phyloP scores from a whole-genome alignment of 1,140 invertebrate genomes.

The Orussus abietinus region DNA sequence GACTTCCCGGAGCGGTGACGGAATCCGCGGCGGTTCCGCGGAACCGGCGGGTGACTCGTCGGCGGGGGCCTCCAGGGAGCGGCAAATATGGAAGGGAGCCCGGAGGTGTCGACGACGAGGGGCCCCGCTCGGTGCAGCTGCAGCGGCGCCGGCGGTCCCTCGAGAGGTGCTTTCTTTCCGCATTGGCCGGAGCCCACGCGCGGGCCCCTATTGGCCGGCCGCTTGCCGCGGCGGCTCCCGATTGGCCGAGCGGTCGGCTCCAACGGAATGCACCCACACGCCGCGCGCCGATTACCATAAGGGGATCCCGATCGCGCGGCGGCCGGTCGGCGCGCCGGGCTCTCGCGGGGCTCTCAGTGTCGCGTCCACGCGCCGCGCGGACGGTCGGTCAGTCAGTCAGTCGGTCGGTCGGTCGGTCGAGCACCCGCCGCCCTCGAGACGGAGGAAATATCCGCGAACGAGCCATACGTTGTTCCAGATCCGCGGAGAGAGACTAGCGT shows the following conservation, averaged over 20 bases:
- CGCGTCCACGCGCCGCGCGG: constrained; percentile 30
- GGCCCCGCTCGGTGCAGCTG: too few species aligned
- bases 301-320: constrained; percentile 35
- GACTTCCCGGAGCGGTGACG: not conserved
- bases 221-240: too few species aligned
- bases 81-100: not conserved
- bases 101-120: not conserved
- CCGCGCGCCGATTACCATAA: constrained; percentile 42
- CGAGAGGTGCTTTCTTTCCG: too few species aligned
- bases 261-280: constrained; percentile 42
- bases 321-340: constrained; percentile 14
- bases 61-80: not conserved
- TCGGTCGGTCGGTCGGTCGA: constrained; percentile 20
- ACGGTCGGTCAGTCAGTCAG: constrained; percentile 28
- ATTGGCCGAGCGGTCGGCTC: constrained; percentile 24
- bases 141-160: too few species aligned
- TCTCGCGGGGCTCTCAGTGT: constrained; percentile 27
- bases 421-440: constrained; percentile 13
- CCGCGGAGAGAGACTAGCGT: too few species aligned
- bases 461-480: too few species aligned
- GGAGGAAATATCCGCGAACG: too few species aligned
- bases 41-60: not conserved
- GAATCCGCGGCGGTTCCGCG: not conserved
- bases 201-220: too few species aligned
- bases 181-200: too few species aligned